These are phyloP conservation scores for Daphoenositta chrysoptera DNA, from an alignment of 2,113 vertebrate species.

Conservation along the genomic window DNA sequence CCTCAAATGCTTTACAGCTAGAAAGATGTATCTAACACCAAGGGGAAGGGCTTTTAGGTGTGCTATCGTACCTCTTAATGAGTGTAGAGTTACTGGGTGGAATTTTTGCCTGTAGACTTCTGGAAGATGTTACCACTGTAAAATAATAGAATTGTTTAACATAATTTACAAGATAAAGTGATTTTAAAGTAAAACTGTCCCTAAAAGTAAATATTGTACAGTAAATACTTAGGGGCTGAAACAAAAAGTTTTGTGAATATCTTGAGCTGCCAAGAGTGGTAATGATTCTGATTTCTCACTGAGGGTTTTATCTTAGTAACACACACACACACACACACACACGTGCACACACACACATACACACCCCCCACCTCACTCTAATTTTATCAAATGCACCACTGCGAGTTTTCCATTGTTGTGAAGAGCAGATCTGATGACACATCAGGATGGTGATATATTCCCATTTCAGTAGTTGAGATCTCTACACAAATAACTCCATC, in stretches of 20 bases:
- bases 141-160: background rate
- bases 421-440: background rate
- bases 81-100: background rate
- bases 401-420: background rate
- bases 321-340: background rate
- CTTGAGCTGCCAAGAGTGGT: background rate
- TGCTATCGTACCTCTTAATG: background rate
- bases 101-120: background rate
- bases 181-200: background rate
- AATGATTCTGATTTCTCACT: background rate
- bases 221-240: background rate
- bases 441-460: background rate
- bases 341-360: no score
- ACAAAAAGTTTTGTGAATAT: background rate
- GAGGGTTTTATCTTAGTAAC: background rate
- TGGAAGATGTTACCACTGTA: background rate
- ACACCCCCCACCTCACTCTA: background rate
- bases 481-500: background rate
- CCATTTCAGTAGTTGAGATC: background rate
- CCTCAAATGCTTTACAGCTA: background rate
- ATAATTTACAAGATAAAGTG: background rate
- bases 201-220: background rate
- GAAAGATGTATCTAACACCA: background rate
- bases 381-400: background rate
- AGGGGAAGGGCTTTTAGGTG: background rate